Base-by-base conservation (phyloP, 1,140 invertebrate species). In the Chelonus insularis region DNA sequence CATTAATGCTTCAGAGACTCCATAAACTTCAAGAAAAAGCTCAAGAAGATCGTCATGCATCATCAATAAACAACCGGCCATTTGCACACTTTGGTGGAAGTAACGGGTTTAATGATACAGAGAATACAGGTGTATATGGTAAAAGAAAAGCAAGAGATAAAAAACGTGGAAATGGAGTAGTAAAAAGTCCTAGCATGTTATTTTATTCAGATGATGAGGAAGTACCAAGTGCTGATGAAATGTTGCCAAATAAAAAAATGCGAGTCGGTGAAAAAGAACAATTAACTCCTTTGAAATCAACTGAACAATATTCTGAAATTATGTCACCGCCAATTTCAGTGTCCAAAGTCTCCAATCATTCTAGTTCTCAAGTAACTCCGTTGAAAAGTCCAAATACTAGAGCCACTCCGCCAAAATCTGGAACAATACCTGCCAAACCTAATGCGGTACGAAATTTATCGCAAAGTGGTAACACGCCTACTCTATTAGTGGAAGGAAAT, bases 1-100 rank as follows among this genome's bases (percentile, higher is more conserved):
- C 94, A 1, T 76, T 95, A 12, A 91, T 96, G 88, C 78, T 97
- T 47, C 86, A 91, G 73, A 85, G 94, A 62, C 81, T 97, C 57
- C 89, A 92, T 72, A 84, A 86, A 43, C 75, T 96, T 12, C 88
- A 92, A 72, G 83, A 79, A 29, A 75, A 84, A 68, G 74, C 75
- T 14, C 61, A 72, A 32, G 77, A 78, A 57, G 75, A 85, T 57
- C 77, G 78, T 47, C 75, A 83, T 29, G 68, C 78, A 5, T 68
- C 76, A 21, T 67, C 64, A 7, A 63, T 65, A 29, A 74, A 70
- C 47, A 59, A 66, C 5, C 73, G 87, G 43, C 87, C 86, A 0
- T 89, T 88, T 75, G 85, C 86, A 4, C 84, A 87, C 74, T 75
- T 88, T 43, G 82, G 81, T 0, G 73, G 79, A 21, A 77, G 69